Percentiles rank a stretch among this genome's conserved stretches.
Conservation (phyloP, 2,888 invertebrate genomes). For the Drosophila hawaiiensis region DNA sequence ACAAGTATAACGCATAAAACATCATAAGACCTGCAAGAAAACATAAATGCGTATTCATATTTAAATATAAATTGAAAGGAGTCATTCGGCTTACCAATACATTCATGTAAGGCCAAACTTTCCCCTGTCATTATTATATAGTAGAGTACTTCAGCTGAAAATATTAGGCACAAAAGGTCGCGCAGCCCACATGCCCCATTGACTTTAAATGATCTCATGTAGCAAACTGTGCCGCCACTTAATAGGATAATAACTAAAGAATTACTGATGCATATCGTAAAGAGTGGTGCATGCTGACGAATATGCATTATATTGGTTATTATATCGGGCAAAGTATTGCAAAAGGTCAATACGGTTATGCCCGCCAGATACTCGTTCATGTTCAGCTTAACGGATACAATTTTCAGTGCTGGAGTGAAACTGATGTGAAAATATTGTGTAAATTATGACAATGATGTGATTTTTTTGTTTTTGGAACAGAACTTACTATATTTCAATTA, state of each 20-base stretch:
- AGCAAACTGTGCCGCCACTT: conserved; percentile 47
- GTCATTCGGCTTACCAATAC: conserved; percentile 9
- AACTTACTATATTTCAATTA: conserved; percentile 6
- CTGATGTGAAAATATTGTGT: background rate
- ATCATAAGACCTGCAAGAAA: conserved; percentile 20
- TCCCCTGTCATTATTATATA: conserved; percentile 19
- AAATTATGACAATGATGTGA: background rate
- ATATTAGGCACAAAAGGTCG: conserved; percentile 47
- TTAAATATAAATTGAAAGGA: too few relatives aligned
- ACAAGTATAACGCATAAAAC: conserved; percentile 34
- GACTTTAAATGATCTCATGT: conserved; percentile 48
- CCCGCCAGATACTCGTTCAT: conserved; percentile 63
- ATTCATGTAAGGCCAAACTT: background rate
- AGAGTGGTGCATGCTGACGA: conserved; percentile 46
- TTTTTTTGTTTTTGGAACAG: background rate
- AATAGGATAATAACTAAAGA: conserved; percentile 42
- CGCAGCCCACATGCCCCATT: conserved; percentile 32
- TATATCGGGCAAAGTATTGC: conserved; percentile 49
- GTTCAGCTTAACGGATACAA: conserved; percentile 30
- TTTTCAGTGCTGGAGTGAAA: conserved; percentile 36
- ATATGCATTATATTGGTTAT: conserved; percentile 59
- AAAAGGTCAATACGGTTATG: conserved; percentile 42
- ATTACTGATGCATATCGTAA: conserved; percentile 48
- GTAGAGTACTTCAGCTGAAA: conserved; percentile 9
- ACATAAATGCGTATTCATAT: background rate